Percentiles rank a stretch among this genome's conserved stretches.
These are phyloP conservation scores for Amphiprion clarkii DNA, from an alignment of 2,797 vertebrate genomes.

Conservation along the genomic window DNA sequence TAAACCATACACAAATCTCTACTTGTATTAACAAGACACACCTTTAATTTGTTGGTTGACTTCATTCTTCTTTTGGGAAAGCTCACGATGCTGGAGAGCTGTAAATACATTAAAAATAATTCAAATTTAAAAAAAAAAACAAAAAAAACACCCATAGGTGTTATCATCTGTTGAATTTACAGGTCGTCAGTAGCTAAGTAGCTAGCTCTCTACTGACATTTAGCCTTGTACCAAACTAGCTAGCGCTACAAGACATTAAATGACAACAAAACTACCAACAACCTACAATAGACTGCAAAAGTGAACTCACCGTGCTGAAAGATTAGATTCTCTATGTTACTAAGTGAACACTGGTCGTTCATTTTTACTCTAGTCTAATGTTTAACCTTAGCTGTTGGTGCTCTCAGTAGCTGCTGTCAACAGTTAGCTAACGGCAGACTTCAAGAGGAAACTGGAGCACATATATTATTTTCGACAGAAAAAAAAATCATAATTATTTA, in stretches of 20 bases:
- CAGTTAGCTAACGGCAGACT: neutral
- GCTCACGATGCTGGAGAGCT: slow-evolving; percentile 79
- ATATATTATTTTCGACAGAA: neutral
- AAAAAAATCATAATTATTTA: neutral
- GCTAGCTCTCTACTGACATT: neutral
- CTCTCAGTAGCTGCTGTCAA: neutral
- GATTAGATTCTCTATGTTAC: slow-evolving; percentile 70
- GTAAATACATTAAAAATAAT: neutral
- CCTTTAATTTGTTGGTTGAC: slow-evolving; percentile 76
- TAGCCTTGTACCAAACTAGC: slow-evolving; percentile 6
- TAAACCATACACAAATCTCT: neutral
- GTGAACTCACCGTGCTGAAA: slow-evolving; percentile 76
- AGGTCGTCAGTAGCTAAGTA: neutral
- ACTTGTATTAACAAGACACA: neutral
- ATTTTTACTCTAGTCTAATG: slow-evolving; percentile 48
- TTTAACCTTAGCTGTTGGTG: neutral
- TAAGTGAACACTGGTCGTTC: slow-evolving; percentile 56
- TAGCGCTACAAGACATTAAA: neutral
- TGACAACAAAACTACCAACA: neutral
- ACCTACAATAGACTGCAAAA: neutral
- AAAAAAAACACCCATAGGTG: neutral
- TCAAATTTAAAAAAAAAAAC: neutral
- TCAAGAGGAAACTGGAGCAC: too few relatives aligned
- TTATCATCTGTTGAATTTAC: neutral
- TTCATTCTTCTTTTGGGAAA: slow-evolving; percentile 77